Conservation (phyloP, 2,797 vertebrate genomes). For the Poeciliopsis infans region DNA sequence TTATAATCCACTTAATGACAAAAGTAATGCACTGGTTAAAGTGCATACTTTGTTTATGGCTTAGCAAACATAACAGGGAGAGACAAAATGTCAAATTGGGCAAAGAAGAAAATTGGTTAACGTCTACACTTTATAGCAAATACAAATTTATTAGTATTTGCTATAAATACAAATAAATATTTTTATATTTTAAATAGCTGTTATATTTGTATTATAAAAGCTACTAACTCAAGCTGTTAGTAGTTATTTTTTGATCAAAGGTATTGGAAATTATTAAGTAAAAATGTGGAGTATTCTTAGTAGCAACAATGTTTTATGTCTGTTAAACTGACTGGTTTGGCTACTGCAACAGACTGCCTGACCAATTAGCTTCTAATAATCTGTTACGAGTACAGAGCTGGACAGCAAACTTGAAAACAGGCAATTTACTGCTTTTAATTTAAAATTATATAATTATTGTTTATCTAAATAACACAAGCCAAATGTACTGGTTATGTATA, state of each 20-base stretch:
- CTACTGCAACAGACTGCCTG: neutral
- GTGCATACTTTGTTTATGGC: neutral
- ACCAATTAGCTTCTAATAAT: neutral
- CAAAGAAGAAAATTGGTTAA: neutral
- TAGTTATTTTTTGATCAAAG: neutral
- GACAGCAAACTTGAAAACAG: neutral
- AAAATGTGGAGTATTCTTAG: neutral
- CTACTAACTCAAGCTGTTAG: neutral
- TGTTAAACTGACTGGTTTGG: neutral
- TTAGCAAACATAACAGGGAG: neutral
- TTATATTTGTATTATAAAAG: no score
- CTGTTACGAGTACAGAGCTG: neutral
- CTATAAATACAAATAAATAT: no score
- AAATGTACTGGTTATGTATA: neutral
- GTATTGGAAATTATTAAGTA: neutral
- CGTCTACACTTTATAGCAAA: neutral
- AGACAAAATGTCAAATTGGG: neutral
- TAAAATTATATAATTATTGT: neutral
- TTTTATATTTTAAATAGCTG: no score
- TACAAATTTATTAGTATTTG: neutral
- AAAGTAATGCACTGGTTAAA: neutral
- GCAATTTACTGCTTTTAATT: neutral
- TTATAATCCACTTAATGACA: neutral
- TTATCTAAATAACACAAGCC: neutral
- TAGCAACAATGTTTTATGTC: neutral